These are phyloP conservation scores for Babylonia areolata DNA, from an alignment of 1,140 invertebrate genomes.

Conservation along the genomic window DNA sequence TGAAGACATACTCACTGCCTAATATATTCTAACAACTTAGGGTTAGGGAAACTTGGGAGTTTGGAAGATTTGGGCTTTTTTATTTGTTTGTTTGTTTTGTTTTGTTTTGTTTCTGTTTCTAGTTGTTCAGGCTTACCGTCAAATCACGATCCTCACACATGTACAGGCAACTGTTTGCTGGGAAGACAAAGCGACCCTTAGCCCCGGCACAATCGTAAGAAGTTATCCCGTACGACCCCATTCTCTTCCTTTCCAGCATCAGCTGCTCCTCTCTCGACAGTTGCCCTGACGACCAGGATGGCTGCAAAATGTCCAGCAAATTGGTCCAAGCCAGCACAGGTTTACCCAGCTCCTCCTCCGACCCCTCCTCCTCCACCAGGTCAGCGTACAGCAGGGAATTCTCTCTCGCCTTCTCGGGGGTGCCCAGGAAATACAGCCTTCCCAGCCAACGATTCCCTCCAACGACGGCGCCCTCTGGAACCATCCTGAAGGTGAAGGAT, in stretches of 20 bases:
- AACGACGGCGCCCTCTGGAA: slow-evolving; percentile 52
- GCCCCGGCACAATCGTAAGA: slow-evolving; percentile 91
- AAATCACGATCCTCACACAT: slow-evolving; percentile 82
- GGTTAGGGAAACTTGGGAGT: too few species aligned
- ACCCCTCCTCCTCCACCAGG: slow-evolving; percentile 75
- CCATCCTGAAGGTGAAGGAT: slow-evolving; percentile 80
- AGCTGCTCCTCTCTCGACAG: slow-evolving; percentile 90
- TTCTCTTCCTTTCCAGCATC: slow-evolving; percentile 89
- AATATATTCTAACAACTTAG: too few species aligned
- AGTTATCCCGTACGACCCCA: slow-evolving; percentile 94
- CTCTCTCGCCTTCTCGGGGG: slow-evolving; percentile 89
- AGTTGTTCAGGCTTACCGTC: slow-evolving; percentile 34
- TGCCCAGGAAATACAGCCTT: slow-evolving; percentile 91
- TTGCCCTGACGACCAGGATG: slow-evolving; percentile 78
- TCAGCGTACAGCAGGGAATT: slow-evolving; percentile 92
- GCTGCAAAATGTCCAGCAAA: slow-evolving; percentile 84
- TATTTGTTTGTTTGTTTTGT: too few species aligned
- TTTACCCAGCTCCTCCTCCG: slow-evolving; percentile 66
- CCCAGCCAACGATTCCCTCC: slow-evolving; percentile 33
- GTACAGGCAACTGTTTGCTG: slow-evolving; percentile 89
- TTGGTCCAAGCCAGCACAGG: slow-evolving; percentile 82
- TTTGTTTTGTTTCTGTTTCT: too few species aligned
- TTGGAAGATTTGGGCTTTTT: too few species aligned
- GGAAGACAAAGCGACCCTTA: slow-evolving; percentile 91
- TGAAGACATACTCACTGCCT: too few species aligned